phyloP scores from a whole-genome alignment of 1,140 invertebrate species.

The Idris sp. region DNA sequence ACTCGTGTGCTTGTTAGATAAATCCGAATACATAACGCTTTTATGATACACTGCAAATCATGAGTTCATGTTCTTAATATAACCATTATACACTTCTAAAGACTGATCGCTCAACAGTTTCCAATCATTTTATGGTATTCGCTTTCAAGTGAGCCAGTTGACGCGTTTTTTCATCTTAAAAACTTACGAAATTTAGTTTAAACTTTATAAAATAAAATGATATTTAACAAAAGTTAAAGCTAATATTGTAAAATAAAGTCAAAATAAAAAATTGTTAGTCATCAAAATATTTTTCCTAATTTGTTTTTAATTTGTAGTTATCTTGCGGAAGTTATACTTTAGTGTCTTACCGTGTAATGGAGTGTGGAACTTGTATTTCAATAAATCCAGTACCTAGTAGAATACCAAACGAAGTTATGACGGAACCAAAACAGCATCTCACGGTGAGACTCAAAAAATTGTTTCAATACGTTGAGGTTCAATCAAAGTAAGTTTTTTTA shows the following conservation, averaged over 20 bases:
- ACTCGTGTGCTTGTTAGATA: slow-evolving; percentile 7
- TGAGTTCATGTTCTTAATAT: slow-evolving; percentile 66
- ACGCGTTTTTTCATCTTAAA: slow-evolving; percentile 7
- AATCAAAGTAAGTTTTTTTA: slow-evolving; percentile 87
- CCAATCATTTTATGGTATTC: slow-evolving; percentile 38
- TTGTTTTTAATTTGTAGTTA: slow-evolving; percentile 81
- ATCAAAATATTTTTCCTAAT: background rate
- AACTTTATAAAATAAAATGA: background rate
- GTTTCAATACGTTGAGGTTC: slow-evolving; percentile 95
- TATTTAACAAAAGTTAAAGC: too few relatives aligned
- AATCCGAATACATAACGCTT: slow-evolving; percentile 22
- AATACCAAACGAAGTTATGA: slow-evolving; percentile 81
- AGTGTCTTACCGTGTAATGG: slow-evolving; percentile 89
- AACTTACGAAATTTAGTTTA: slow-evolving; percentile 12
- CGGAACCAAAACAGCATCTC: slow-evolving; percentile 84
- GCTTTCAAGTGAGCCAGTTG: slow-evolving; percentile 11
- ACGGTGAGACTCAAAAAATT: slow-evolving; percentile 87
- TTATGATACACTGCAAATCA: slow-evolving; percentile 25
- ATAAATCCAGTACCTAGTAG: slow-evolving; percentile 84
- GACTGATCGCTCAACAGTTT: slow-evolving; percentile 10
- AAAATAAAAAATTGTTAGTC: too few relatives aligned
- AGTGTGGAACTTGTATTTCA: slow-evolving; percentile 85
- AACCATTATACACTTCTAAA: slow-evolving; percentile 45
- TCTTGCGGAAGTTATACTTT: slow-evolving; percentile 93
- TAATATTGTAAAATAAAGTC: too few relatives aligned